These are phyloP conservation scores for Pelmatolapia mariae DNA, from an alignment of 2,113 vertebrate genomes.

Conservation along the genomic window DNA sequence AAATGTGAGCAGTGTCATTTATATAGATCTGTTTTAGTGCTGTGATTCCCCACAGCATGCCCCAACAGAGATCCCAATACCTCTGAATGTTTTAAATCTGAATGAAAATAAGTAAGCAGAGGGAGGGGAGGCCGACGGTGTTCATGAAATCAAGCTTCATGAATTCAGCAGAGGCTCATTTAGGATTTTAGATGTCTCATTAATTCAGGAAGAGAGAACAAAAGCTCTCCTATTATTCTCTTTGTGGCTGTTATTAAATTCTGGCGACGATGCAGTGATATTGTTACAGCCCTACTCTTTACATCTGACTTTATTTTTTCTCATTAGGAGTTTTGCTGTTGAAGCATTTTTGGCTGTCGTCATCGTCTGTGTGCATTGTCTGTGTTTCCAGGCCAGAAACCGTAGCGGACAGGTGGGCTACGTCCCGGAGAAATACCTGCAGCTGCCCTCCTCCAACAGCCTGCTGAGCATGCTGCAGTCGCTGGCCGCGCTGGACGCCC, in stretches of 20 bases:
- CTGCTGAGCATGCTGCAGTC: conserved; percentile 96
- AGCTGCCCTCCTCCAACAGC: conserved; percentile 93
- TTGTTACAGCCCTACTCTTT: not conserved
- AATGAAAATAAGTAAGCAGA: not conserved
- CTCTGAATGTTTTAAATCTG: not conserved
- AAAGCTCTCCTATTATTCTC: not conserved
- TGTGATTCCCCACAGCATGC: not conserved
- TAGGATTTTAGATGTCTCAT: not conserved
- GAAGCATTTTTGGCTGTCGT: not conserved
- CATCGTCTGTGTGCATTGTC: not conserved
- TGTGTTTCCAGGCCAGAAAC: conserved; percentile 81
- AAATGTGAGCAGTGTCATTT: not conserved
- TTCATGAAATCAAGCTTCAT: not conserved
- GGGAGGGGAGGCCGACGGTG: not conserved
- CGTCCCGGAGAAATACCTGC: conserved; percentile 96
- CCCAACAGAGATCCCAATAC: not conserved
- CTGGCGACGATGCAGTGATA: not conserved
- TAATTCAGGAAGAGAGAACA: not conserved
- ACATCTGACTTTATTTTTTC: not conserved
- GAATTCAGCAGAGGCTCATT: accelerated
- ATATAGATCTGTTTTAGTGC: not conserved
- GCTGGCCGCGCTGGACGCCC: conserved; percentile 84
- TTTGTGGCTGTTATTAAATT: not conserved
- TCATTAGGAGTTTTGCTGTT: not conserved
- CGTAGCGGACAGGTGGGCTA: conserved; percentile 91